Evolutionary conservation across 2,113 vertebrate species (phyloP).

Genomic region (Junco hyemalis): DNA sequence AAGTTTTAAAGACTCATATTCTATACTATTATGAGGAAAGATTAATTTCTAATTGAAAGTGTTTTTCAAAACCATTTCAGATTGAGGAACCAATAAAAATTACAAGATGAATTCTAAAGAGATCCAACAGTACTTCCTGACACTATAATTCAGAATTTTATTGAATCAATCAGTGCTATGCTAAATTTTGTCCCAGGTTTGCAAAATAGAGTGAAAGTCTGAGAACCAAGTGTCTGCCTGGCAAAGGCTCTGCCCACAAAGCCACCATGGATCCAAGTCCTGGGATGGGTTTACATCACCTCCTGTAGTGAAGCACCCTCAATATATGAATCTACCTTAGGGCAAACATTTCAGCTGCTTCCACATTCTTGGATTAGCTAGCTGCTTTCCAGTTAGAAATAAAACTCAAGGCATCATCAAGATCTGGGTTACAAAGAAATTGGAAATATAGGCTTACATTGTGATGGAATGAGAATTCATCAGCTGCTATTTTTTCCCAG

Average conservation of each 20-base stretch:
- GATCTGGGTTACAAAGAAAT: neutral
- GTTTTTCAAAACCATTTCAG: neutral
- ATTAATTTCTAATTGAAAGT: neutral
- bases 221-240: neutral
- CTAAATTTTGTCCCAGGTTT: neutral
- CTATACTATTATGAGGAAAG: neutral
- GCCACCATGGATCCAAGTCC: neutral
- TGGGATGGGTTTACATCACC: neutral
- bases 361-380: neutral
- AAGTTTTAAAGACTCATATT: neutral
- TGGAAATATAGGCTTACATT: neutral
- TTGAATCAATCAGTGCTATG: neutral
- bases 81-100: neutral
- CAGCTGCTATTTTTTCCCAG: neutral
- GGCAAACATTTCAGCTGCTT: neutral
- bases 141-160: neutral
- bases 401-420: neutral
- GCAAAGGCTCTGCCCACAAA: neutral
- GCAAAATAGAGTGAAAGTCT: neutral
- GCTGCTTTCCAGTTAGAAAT: neutral
- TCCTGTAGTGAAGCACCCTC: neutral
- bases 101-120: neutral
- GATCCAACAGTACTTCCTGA: neutral
- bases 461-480: neutral
- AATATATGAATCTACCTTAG: neutral